Percentiles rank a stretch among this genome's conserved stretches.
phyloP scores from a whole-genome alignment of 2,797 vertebrate genomes.

The Neoniphon sammara region DNA sequence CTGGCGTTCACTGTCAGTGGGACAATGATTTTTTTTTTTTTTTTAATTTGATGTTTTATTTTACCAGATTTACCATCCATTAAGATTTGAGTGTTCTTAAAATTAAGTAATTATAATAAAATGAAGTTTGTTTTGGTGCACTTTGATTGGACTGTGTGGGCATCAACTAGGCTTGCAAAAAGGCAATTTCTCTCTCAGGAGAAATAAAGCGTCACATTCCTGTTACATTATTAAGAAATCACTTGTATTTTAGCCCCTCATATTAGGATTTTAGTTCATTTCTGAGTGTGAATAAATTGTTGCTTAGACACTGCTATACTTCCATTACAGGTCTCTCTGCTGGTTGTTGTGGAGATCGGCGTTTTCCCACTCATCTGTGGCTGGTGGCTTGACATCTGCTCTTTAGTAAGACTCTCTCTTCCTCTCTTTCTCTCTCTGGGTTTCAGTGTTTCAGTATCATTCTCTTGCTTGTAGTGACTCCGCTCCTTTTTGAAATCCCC shows the following conservation, averaged over 20 bases:
- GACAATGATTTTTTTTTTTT: not conserved
- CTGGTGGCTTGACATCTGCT: conserved; percentile 99
- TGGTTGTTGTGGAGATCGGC: conserved; percentile 98
- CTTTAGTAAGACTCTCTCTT: conserved; percentile 85
- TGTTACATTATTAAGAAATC: not conserved
- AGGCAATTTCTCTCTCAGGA: too few relatives aligned
- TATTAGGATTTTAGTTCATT: too few relatives aligned
- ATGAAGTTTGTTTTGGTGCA: too few relatives aligned
- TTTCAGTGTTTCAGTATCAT: not conserved
- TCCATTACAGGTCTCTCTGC: conserved; percentile 89
- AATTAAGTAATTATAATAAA: too few relatives aligned
- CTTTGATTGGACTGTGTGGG: too few relatives aligned
- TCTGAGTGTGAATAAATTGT: not conserved
- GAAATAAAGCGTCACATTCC: not conserved
- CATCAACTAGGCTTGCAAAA: too few relatives aligned
- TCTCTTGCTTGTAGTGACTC: not conserved
- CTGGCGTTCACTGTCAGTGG: not conserved
- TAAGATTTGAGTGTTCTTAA: too few relatives aligned
- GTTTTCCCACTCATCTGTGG: conserved; percentile 99
- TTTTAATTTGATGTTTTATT: too few relatives aligned
- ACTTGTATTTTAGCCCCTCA: too few relatives aligned
- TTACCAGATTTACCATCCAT: too few relatives aligned
- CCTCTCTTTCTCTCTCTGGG: not conserved
- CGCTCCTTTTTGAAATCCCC: too few relatives aligned
- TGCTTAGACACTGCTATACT: not conserved